Evolutionary conservation across 1,140 invertebrate genomes (phyloP).

Genomic region (Phocides pigmalion): DNA sequence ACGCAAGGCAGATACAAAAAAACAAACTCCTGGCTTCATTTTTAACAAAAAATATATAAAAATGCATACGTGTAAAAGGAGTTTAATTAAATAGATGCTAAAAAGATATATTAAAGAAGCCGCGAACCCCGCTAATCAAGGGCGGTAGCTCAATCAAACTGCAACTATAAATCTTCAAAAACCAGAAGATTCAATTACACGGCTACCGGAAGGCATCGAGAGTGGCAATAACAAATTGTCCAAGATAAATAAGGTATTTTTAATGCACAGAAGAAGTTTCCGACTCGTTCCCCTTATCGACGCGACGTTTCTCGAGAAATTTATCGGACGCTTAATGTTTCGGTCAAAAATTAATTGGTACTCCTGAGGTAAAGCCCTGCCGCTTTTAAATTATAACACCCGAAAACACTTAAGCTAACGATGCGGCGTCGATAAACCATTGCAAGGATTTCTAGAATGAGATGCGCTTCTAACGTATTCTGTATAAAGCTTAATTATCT

Average conservation of each 20-base stretch:
- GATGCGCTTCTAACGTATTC: constrained; percentile 16
- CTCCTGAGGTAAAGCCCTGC: constrained; percentile 60
- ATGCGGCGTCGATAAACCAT: constrained; percentile 43
- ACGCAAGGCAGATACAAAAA: constrained; percentile 10
- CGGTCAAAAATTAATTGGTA: constrained; percentile 71
- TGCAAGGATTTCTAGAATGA: constrained; percentile 22
- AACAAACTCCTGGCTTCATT: neutral
- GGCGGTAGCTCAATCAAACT: constrained; percentile 74
- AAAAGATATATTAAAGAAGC: constrained; percentile 54
- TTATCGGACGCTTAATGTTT: constrained; percentile 73
- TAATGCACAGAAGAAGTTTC: constrained; percentile 65
- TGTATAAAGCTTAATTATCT: constrained; percentile 23
- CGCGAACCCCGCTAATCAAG: constrained; percentile 65
- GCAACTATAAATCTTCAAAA: constrained; percentile 70
- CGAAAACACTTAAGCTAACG: constrained; percentile 56
- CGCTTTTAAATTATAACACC: constrained; percentile 65
- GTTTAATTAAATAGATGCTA: constrained; percentile 55
- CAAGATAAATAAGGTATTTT: constrained; percentile 79
- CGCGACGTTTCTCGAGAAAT: constrained; percentile 65
- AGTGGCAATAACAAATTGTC: constrained; percentile 82
- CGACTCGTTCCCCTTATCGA: constrained; percentile 66
- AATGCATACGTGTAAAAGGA: constrained; percentile 40
- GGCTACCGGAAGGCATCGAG: constrained; percentile 74
- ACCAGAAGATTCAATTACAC: constrained; percentile 82
- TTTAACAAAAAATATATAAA: constrained; percentile 22